Evolutionary conservation across 2,113 vertebrate species (phyloP).

Genomic region (Todiramphus chloris): DNA sequence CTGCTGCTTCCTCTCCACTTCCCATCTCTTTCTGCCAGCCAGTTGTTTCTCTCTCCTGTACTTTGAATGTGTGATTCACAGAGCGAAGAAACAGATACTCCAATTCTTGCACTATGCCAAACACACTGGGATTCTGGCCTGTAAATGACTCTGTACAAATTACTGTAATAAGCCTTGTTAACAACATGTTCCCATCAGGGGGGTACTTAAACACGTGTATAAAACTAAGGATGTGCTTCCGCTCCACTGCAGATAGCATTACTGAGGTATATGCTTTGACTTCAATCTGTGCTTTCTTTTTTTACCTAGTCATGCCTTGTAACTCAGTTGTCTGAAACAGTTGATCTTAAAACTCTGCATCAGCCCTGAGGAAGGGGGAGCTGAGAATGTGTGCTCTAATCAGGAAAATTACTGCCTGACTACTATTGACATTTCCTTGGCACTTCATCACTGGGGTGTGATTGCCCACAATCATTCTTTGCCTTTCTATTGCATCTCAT

Average conservation of each 20-base stretch:
- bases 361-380: neutral
- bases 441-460: neutral
- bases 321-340: neutral
- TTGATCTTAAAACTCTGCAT: neutral
- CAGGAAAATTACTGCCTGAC: conserved; percentile 26
- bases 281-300: neutral
- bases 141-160: neutral
- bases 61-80: neutral
- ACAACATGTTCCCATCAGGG: neutral
- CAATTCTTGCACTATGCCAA: neutral
- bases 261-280: neutral
- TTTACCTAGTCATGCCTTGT: neutral
- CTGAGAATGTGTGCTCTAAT: neutral
- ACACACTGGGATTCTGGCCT: neutral
- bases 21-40: neutral
- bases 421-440: conserved; percentile 22
- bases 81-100: neutral
- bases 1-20: neutral
- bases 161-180: conserved; percentile 11
- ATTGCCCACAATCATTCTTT: conserved; percentile 24
- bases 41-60: neutral
- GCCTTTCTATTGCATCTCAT: neutral
- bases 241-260: neutral
- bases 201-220: neutral
- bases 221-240: neutral